phyloP scores from a whole-genome alignment of 1,140 invertebrate species.

The Trinorchestia longiramus region DNA sequence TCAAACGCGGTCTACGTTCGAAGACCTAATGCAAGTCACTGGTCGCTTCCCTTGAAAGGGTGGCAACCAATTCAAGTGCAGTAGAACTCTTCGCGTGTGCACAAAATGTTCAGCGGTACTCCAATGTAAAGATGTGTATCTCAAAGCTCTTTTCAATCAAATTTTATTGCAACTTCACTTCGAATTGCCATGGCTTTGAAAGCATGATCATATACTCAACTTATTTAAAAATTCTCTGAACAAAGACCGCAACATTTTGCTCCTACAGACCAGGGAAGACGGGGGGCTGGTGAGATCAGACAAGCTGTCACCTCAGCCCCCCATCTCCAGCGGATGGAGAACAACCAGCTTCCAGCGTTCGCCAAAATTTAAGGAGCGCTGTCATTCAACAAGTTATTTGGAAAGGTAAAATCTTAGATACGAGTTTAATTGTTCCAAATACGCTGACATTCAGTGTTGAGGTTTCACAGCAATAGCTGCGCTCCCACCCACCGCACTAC shows the following conservation, averaged over 20 bases:
- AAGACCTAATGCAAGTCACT: neutral
- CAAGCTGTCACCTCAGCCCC: conserved; percentile 42
- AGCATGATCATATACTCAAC: neutral
- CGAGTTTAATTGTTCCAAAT: neutral
- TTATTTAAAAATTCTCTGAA: neutral
- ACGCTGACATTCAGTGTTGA: neutral
- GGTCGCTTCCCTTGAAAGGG: conserved; percentile 12
- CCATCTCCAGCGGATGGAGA: conserved; percentile 30
- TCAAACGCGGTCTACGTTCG: neutral
- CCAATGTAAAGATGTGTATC: neutral
- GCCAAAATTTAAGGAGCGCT: neutral
- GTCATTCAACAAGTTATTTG: neutral
- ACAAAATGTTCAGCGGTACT: conserved; percentile 35
- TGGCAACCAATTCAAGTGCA: neutral
- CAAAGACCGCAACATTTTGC: conserved; percentile 1
- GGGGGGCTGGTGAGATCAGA: conserved; percentile 48
- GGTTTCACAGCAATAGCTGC: neutral
- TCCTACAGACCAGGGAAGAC: conserved; percentile 36
- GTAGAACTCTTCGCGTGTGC: conserved; percentile 1
- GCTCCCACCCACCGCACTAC: neutral
- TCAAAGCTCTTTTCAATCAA: neutral
- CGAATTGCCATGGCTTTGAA: neutral
- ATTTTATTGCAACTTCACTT: neutral
- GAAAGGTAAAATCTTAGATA: neutral
- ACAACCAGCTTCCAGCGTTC: neutral